Evolutionary conservation across 2,888 invertebrate species (phyloP).

Genomic region (Tachina lurida): DNA sequence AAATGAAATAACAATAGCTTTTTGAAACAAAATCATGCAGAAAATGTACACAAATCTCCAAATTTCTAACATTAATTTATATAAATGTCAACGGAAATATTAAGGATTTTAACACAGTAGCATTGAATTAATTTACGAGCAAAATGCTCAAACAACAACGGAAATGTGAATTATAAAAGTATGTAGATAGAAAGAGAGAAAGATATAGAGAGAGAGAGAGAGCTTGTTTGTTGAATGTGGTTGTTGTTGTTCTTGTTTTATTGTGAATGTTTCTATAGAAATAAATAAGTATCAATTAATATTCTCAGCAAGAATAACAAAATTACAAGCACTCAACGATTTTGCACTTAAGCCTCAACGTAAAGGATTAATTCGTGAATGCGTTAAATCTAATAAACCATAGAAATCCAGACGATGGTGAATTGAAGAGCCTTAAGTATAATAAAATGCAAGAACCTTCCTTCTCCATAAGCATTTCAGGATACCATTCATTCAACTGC

Average conservation of each 20-base stretch:
- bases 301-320: slow-evolving; percentile 34
- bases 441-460: slow-evolving; percentile 18
- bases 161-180: too few species aligned
- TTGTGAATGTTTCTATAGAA: slow-evolving; percentile 9
- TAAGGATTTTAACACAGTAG: slow-evolving; percentile 38
- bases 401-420: slow-evolving; percentile 43
- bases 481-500: slow-evolving; percentile 1
- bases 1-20: slow-evolving; percentile 18
- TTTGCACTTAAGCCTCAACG: slow-evolving; percentile 57
- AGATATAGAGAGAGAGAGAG: not conserved
- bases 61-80: slow-evolving; percentile 44
- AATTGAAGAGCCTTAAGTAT: slow-evolving; percentile 44
- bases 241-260: not conserved
- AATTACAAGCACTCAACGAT: slow-evolving; percentile 41
- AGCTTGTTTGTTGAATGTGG: slow-evolving; percentile 4
- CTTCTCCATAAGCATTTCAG: not conserved
- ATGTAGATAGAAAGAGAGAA: too few species aligned
- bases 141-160: too few species aligned
- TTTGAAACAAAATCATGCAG: slow-evolving; percentile 19
- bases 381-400: slow-evolving; percentile 62
- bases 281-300: slow-evolving; percentile 57
- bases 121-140: slow-evolving; percentile 47
- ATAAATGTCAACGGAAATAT: slow-evolving; percentile 52
- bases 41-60: slow-evolving; percentile 47
- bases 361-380: slow-evolving; percentile 69